Conservation (phyloP, 2,797 vertebrate genomes). For the Cichlasoma orientale region DNA sequence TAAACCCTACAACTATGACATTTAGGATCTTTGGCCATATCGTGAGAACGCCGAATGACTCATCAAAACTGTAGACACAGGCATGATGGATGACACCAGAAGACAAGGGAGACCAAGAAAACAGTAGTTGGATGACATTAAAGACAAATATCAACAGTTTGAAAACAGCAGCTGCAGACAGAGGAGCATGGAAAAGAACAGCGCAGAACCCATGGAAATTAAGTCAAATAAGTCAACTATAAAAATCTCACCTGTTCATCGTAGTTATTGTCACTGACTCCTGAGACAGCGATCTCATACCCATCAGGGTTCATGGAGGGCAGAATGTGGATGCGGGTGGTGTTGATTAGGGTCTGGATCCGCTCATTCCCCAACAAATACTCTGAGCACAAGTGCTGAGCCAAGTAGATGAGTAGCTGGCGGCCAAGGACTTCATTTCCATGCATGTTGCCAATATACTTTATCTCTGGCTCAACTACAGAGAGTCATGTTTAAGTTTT, state of each 20-base stretch:
- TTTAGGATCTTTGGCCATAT: too few species aligned
- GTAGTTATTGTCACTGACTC: slow-evolving; percentile 68
- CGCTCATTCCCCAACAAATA: slow-evolving; percentile 91
- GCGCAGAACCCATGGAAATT: too few species aligned
- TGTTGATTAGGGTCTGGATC: slow-evolving; percentile 90
- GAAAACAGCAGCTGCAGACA: too few species aligned
- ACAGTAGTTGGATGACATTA: too few species aligned
- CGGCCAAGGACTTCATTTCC: slow-evolving; percentile 93
- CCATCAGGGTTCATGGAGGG: slow-evolving; percentile 96
- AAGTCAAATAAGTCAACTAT: too few species aligned
- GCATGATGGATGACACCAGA: too few species aligned
- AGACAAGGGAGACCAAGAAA: too few species aligned
- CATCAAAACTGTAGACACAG: too few species aligned
- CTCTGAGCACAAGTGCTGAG: slow-evolving; percentile 92
- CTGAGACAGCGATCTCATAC: slow-evolving; percentile 88
- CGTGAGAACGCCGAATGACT: too few species aligned
- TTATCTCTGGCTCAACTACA: slow-evolving; percentile 93
- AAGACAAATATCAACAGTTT: too few species aligned
- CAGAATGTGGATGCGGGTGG: slow-evolving; percentile 94
- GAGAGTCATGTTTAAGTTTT: slow-evolving; percentile 16
- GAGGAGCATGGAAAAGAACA: too few species aligned
- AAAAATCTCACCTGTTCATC: slow-evolving; percentile 66
- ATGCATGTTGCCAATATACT: slow-evolving; percentile 94
- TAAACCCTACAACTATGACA: too few species aligned
- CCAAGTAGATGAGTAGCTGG: slow-evolving; percentile 92